phyloP scores from a whole-genome alignment of 2,113 vertebrate genomes.

The Jaculus jaculus region DNA sequence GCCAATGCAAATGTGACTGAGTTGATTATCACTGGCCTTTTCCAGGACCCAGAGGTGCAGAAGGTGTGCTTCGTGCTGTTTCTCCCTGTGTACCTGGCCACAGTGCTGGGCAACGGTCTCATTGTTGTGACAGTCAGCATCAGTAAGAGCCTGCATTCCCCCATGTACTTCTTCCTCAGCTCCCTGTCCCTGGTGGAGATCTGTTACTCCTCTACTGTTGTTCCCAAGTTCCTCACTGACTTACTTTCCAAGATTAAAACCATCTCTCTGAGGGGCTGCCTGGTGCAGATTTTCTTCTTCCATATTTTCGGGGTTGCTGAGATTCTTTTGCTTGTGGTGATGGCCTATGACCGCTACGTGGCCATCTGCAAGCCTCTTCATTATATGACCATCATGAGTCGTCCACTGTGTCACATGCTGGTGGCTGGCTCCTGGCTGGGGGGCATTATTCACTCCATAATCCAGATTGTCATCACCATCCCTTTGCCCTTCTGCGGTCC shows the following conservation, averaged over 20 bases:
- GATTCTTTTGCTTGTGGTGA: constrained; percentile 37
- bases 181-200: constrained; percentile 60
- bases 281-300: constrained; percentile 69
- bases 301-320: constrained; percentile 63
- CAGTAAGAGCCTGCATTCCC: constrained; percentile 48
- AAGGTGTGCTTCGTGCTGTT: constrained; percentile 34
- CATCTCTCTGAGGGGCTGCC: constrained; percentile 50
- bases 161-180: constrained; percentile 69
- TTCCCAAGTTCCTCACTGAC: constrained; percentile 65
- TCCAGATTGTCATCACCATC: constrained; percentile 55
- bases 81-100: constrained; percentile 54
- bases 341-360: constrained; percentile 62
- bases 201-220: constrained; percentile 49
- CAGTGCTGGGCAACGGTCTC: constrained; percentile 51
- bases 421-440: constrained; percentile 57
- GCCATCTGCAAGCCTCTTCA: constrained; percentile 71
- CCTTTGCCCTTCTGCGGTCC: constrained; percentile 68
- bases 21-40: constrained; percentile 52
- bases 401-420: constrained; percentile 6
- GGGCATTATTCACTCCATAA: constrained; percentile 47
- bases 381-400: constrained; percentile 45
- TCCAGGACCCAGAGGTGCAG: constrained; percentile 49
- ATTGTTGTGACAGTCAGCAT: background rate
- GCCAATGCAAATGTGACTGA: constrained; percentile 2
- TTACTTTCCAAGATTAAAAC: constrained; percentile 51